Base-by-base conservation (phyloP, 2,113 vertebrate species). In the Ameiurus melas region DNA sequence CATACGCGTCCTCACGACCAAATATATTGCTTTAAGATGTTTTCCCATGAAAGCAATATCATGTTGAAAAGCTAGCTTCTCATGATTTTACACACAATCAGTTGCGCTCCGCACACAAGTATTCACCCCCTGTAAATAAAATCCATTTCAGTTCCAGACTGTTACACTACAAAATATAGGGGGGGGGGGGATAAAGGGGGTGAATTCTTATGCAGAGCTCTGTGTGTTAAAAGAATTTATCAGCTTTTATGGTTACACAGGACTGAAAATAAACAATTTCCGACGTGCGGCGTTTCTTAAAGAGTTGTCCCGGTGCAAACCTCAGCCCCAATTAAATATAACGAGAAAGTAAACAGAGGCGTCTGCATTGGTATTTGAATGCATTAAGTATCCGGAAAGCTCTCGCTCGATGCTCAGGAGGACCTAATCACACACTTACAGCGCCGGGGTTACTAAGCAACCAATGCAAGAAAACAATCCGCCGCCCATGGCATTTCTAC, bases 381-480 rank as follows among this genome's bases (percentile, higher is more conserved):
- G 85, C 88, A 85, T 81, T 84, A 84, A 89, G 91, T 87, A 90
- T 88, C 85, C 80, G 60, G 89, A 87, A 90, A 90, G 86, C 80
- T 87, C 90, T 85, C 36, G n/a, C 85, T 86, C 86, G 90, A 87
- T 89, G 86, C 85, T 90, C 90, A 90, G 86, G 90, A 92, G 91
- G 88, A 89, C 89, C 87, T 91, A 92, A 91, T 92, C 92, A 90
- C 90, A 92, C 89, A 90, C 89, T 91, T 91, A 89, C 92, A 92
- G 90, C 84, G 85, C 71, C 85, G 33, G 75, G 92, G 92, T 92
- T 92, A 92, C 92, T 88, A 91, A 89, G 92, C 92, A 92, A 92
- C 92, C 90, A 78, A 87, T 86, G 85, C 51, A 89, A 89, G 87
- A 87, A 92, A 91, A 92, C 89, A 91, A 91, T 90, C 80, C 84